Percentiles rank a stretch among this genome's conserved stretches.
These are phyloP conservation scores for Geophilus truncorum DNA, from an alignment of 2,888 invertebrate species.

Conservation along the genomic window DNA sequence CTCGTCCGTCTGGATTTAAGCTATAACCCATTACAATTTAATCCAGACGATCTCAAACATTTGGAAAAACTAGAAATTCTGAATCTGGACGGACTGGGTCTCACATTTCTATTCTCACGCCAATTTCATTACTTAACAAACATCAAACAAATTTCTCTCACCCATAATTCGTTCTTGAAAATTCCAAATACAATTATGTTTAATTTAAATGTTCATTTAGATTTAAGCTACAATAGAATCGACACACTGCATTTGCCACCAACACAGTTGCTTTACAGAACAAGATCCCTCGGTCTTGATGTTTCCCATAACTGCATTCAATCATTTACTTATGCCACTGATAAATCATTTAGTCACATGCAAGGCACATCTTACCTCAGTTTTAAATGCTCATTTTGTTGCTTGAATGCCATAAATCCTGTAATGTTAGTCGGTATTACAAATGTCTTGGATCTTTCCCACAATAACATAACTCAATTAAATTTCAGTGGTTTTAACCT, in stretches of 20 bases:
- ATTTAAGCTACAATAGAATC: neutral
- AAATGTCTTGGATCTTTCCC: neutral
- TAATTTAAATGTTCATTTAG: neutral
- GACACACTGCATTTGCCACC: neutral
- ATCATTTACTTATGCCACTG: too few relatives aligned
- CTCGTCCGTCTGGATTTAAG: too few relatives aligned
- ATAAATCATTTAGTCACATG: too few relatives aligned
- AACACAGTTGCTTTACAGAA: neutral
- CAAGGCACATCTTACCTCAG: neutral
- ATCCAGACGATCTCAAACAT: too few relatives aligned
- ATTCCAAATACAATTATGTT: too few relatives aligned
- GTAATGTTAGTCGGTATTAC: neutral
- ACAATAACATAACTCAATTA: too few relatives aligned
- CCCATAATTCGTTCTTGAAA: too few relatives aligned
- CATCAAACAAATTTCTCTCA: too few relatives aligned
- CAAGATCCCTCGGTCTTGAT: neutral
- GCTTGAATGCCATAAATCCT: neutral
- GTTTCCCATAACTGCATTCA: neutral
- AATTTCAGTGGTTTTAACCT: too few relatives aligned
- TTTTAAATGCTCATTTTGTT: neutral
- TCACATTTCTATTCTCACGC: neutral
- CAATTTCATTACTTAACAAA: too few relatives aligned
- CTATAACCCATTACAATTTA: too few relatives aligned
- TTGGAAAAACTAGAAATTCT: neutral
- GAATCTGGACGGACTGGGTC: neutral